Percentiles rank a stretch among this genome's conserved stretches.
Evolutionary conservation across 2,888 invertebrate genomes (phyloP).

Genomic region (Thymelicus acteon): DNA sequence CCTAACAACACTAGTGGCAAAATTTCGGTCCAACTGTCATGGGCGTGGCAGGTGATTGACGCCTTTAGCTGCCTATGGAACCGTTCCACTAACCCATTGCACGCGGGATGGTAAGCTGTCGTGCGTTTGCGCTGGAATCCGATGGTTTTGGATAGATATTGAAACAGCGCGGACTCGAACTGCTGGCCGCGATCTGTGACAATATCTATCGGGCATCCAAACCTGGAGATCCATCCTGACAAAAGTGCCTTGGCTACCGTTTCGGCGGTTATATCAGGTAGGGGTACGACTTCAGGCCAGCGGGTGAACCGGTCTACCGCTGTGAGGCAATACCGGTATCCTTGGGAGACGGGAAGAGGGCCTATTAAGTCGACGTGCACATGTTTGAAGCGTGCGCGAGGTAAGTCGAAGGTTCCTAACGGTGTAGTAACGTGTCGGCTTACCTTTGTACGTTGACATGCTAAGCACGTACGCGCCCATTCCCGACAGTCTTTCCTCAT

Average conservation of each 20-base stretch:
- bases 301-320: conserved; percentile 52
- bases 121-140: conserved; percentile 45
- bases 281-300: conserved; percentile 55
- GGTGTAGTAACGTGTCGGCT: conserved; percentile 46
- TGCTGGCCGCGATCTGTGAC: conserved; percentile 51
- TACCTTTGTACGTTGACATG: conserved; percentile 57
- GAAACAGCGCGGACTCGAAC: conserved; percentile 47
- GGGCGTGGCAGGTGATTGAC: conserved; percentile 31
- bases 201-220: conserved; percentile 55
- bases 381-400: conserved; percentile 40
- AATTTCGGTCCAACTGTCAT: conserved; percentile 40
- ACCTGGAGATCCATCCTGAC: conserved; percentile 50
- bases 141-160: conserved; percentile 27
- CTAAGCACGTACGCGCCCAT: conserved; percentile 53
- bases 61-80: conserved; percentile 41
- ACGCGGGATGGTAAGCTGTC: conserved; percentile 47
- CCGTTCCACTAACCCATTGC: conserved; percentile 48
- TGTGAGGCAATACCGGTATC: conserved; percentile 47
- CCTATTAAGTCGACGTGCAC: conserved; percentile 51
- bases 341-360: conserved; percentile 42
- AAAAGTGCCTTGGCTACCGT: conserved; percentile 57
- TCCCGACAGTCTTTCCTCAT: conserved; percentile 52
- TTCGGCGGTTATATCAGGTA: conserved; percentile 56
- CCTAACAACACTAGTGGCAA: conserved; percentile 44
- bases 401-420: conserved; percentile 47